Evolutionary conservation across 2,888 invertebrate species (phyloP).

Genomic region (Trilocha varians): DNA sequence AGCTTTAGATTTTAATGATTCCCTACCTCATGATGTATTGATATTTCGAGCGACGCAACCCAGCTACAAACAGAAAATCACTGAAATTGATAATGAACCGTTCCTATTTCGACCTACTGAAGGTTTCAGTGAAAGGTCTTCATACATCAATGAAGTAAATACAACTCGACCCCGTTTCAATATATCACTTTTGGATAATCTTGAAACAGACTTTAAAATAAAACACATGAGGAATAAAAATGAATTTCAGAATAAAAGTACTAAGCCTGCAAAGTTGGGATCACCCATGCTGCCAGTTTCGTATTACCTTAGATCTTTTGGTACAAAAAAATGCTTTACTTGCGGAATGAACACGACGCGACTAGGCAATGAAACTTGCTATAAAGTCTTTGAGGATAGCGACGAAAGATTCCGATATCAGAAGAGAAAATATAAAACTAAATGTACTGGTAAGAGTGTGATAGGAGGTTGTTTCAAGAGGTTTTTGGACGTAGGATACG

Average conservation of each 20-base stretch:
- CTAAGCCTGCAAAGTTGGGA: neutral
- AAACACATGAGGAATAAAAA: too few species aligned
- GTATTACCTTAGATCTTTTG: conserved; percentile 3
- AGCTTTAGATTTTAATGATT: neutral
- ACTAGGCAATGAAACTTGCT: conserved; percentile 17
- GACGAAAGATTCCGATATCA: neutral
- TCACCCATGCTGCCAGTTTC: neutral
- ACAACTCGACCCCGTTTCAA: too few species aligned
- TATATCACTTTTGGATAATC: too few species aligned
- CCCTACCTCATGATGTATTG: neutral
- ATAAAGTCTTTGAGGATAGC: conserved; percentile 12
- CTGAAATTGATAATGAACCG: neutral
- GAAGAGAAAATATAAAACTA: conserved; percentile 5
- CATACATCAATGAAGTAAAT: too few species aligned
- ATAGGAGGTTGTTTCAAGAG: conserved; percentile 24
- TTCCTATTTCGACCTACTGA: neutral
- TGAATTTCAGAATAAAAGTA: too few species aligned
- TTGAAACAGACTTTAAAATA: too few species aligned
- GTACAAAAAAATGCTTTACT: conserved; percentile 18
- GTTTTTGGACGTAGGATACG: conserved; percentile 23
- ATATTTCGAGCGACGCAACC: neutral
- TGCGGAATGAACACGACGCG: conserved; percentile 23
- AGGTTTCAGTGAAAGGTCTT: too few species aligned
- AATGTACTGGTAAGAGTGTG: conserved; percentile 8
- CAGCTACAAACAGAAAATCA: neutral